These are phyloP conservation scores for Lineus longissimus DNA, from an alignment of 1,140 invertebrate genomes.

Conservation along the genomic window DNA sequence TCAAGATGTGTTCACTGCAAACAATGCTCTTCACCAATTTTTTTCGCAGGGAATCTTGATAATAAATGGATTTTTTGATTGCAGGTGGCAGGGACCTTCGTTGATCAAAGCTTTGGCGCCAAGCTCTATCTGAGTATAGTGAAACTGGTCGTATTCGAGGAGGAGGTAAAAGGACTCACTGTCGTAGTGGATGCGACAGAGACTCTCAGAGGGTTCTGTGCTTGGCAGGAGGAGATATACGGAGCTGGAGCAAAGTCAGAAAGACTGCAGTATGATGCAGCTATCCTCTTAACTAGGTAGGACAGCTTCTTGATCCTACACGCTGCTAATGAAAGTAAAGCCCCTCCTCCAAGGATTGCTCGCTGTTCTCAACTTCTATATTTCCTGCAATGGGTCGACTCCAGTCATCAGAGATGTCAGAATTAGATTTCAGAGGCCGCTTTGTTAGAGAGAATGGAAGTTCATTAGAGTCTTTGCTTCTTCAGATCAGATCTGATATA, in stretches of 20 bases:
- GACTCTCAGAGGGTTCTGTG: slow-evolving; percentile 31
- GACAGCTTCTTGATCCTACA: slow-evolving; percentile 13
- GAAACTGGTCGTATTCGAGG: slow-evolving; percentile 18
- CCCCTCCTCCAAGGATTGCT: too few species aligned
- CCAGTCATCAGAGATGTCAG: too few species aligned
- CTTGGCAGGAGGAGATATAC: slow-evolving; percentile 30
- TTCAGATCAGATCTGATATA: too few species aligned
- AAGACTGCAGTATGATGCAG: slow-evolving; percentile 25
- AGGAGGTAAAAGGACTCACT: slow-evolving; percentile 18
- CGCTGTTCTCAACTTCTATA: too few species aligned
- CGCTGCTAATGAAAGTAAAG: too few species aligned
- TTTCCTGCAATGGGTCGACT: too few species aligned
- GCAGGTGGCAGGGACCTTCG: slow-evolving; percentile 23
- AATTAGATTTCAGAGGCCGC: too few species aligned
- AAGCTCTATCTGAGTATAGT: slow-evolving; percentile 22
- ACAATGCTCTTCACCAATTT: too few species aligned
- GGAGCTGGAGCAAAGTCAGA: slow-evolving; percentile 15
- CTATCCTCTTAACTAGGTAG: slow-evolving; percentile 34
- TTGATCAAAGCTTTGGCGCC: slow-evolving; percentile 28
- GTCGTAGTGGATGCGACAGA: slow-evolving; percentile 23
- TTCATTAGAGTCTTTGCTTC: too few species aligned
- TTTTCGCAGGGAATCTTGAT: too few species aligned
- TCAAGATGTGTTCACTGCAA: too few species aligned
- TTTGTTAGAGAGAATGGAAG: too few species aligned
- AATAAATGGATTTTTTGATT: slow-evolving; percentile 13